Evolutionary conservation across 2,113 vertebrate species (phyloP), one percentile per base, ranked within the genome.

Genomic region (Mixornis gularis): DNA sequence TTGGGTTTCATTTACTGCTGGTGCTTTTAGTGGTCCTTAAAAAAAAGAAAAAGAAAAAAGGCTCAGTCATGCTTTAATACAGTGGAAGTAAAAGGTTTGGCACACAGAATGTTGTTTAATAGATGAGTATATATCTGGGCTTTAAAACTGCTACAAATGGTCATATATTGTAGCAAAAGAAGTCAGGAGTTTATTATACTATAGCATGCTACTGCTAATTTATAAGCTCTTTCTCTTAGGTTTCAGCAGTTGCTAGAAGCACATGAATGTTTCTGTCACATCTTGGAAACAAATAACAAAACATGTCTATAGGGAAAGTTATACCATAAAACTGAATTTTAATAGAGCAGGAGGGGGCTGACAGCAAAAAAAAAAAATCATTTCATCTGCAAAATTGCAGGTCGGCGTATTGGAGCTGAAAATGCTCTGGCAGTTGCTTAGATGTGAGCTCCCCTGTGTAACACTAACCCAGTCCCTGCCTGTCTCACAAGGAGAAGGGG

Each of bases 81-180:
- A 88, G 83, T 59, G 15, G 66, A 95, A 94, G 90, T 93, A 79
- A 80, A 89, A 95, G 38, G 38, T 74, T 94, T 95, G 93, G 72
- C 79, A 84, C 56, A 70, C 70, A 63, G 71, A 94, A 71, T 79
- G 41, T 74, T 53, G 29, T 89, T 87, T 93, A 62, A 70, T 58
- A 87, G 30, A 55, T 17, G 24, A 85, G 32, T 86, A 44, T 41
- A 43, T 95, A 95, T 82, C 73, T 78, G 34, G 41, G 73, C 38
- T 91, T 89, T 96, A 78, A 92, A 89, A 71, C 89, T 87, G 65
- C 21, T 94, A 51, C 60, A 90, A 94, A 90, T 70, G 84, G 74
- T 74, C 80, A 77, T 29, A 62, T 36, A 46, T 32, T 46, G 38
- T 65, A 71, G 51, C 49, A 82, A 53, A 83, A 79, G 78, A 70